Evolutionary conservation across 1,140 invertebrate species (phyloP), one percentile per base, ranked within the genome.

Genomic region (Pogonomyrmex barbatus): DNA sequence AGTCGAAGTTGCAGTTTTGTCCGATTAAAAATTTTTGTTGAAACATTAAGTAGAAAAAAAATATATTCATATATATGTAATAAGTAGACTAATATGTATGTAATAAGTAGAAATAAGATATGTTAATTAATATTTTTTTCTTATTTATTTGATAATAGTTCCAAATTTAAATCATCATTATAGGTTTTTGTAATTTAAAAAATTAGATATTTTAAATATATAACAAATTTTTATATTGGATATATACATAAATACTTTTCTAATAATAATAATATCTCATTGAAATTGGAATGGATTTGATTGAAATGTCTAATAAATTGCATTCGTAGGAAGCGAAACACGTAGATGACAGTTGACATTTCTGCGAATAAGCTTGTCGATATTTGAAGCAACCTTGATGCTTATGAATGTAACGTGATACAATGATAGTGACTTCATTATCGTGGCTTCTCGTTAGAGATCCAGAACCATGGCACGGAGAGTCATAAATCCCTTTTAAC

Each of bases 381-480:
- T 73, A 71, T n/a, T 73, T 5, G 9, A 47, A 60, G 33, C 30
- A 73, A 73, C 8, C 39, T 73, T 60, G 67, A 71, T 71, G 12
- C 47, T 52, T 2, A 24, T 68, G 54, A 71, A 39, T 4, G 30
- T 71, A 71, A 71, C 10, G 12, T 14, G 50, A 75, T 60, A n/a
- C 42, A 8, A 5, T 63, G 42, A 47, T 83, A 83, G 62, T 83
- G 30, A n/a, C 33, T 83, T 83, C 33, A 83, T 83, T 83, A 83
- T 1, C 14, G 24, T 67, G 14, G 42, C 39, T 4, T 62, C 68
- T 83, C 54, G n/a, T 75, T 42, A 47, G 33, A 73, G 50, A 83
- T 65, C 36, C 70, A 33, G 39, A 73, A 14, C 42, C 54, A 12
- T n/a, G 42, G 2, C n/a, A 5, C 4, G 17, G 33, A n/a, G 36